Percentiles rank a stretch among this genome's conserved stretches.
phyloP scores from a whole-genome alignment of 1,140 invertebrate species.

The Coptotermes formosanus region DNA sequence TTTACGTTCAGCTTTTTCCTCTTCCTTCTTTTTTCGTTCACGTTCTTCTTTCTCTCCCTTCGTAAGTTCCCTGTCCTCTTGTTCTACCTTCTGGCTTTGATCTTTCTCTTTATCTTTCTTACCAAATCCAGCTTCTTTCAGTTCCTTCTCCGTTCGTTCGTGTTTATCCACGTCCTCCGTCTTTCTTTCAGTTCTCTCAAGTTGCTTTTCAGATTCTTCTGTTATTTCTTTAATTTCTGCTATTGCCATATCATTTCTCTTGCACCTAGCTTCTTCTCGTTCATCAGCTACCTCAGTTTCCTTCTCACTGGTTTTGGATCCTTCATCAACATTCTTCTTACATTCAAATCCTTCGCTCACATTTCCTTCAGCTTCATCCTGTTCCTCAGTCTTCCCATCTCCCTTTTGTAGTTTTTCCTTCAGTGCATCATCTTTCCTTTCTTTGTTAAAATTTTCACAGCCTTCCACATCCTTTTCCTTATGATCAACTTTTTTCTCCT shows the following conservation, averaged over 20 bases:
- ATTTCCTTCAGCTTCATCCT: conserved; percentile 2
- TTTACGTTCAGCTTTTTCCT: conserved; percentile 17
- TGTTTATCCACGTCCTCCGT: background rate
- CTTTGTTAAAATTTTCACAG: too few species aligned
- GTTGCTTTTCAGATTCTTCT: conserved; percentile 36
- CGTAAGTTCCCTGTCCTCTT: background rate
- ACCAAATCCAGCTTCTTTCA: background rate
- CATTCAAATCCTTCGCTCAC: background rate
- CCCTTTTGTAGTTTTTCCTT: too few species aligned
- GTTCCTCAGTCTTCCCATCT: too few species aligned
- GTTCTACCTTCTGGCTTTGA: background rate
- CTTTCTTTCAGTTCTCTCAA: too few species aligned
- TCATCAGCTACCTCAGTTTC: background rate
- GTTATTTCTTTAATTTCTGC: conserved; percentile 38
- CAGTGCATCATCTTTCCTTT: too few species aligned
- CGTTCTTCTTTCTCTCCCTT: conserved; percentile 9
- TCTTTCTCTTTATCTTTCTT: background rate
- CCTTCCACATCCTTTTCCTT: too few species aligned
- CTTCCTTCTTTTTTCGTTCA: conserved; percentile 23
- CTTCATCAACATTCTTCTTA: too few species aligned
- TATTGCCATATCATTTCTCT: conserved; percentile 35
- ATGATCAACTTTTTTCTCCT: background rate
- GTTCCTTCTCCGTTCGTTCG: background rate
- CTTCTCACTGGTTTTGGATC: too few species aligned
- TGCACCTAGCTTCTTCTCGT: conserved; percentile 33